These are phyloP conservation scores for Myiozetetes cayanensis DNA, from an alignment of 2,113 vertebrate species.

Conservation along the genomic window DNA sequence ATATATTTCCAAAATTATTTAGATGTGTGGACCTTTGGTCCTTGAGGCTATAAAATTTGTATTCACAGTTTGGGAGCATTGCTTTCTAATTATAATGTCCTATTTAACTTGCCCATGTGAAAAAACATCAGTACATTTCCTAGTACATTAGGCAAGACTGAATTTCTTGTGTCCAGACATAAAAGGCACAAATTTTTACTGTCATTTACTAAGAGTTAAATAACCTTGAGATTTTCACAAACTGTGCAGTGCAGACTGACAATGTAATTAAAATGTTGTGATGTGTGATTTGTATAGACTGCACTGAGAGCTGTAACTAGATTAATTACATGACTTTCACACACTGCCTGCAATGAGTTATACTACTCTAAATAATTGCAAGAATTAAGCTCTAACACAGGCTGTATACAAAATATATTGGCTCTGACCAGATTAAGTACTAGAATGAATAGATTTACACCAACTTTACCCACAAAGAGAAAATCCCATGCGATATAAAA, in stretches of 20 bases:
- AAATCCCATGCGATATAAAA: neutral
- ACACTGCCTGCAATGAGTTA: neutral
- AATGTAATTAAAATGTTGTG: constrained; percentile 24
- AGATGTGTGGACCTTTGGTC: neutral
- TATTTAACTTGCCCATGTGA: neutral
- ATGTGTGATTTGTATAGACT: neutral
- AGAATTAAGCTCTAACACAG: constrained; percentile 23
- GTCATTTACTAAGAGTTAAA: neutral
- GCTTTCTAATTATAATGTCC: neutral
- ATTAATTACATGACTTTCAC: constrained; percentile 31
- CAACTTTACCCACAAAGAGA: neutral
- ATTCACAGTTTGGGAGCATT: neutral
- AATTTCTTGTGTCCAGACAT: neutral
- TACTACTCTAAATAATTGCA: constrained; percentile 27
- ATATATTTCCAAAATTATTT: neutral
- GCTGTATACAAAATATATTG: constrained; percentile 23
- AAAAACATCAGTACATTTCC: neutral
- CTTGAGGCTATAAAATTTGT: neutral
- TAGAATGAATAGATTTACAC: constrained; percentile 11
- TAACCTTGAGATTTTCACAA: constrained; percentile 9
- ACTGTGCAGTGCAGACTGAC: neutral
- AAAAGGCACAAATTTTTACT: neutral
- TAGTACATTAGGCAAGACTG: neutral
- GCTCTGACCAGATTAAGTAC: constrained; percentile 8
- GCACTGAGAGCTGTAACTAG: neutral